Evolutionary conservation across 2,797 vertebrate genomes (phyloP).

Genomic region (Tenualosa ilisha): DNA sequence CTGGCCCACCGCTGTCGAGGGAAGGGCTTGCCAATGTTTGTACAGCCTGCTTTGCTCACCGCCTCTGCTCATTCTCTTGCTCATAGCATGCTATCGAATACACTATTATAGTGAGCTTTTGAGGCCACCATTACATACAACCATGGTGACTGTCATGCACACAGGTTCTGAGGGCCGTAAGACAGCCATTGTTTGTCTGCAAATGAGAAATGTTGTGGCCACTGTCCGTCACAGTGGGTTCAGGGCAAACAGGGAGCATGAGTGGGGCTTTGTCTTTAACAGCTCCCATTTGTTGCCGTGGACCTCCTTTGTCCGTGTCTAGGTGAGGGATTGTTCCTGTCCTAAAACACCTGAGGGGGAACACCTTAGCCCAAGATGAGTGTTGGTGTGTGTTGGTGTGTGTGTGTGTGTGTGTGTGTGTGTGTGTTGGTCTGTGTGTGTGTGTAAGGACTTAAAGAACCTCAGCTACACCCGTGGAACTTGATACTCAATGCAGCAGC

Average conservation of each 20-base stretch:
- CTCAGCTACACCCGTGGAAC: conserved; percentile 9
- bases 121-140: neutral
- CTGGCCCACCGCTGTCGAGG: conserved; percentile 8
- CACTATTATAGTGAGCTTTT: neutral
- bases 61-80: neutral
- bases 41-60: neutral
- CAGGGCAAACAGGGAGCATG: neutral
- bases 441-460: neutral
- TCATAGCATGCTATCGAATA: neutral
- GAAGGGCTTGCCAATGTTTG: neutral
- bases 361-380: neutral
- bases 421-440: neutral
- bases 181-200: neutral
- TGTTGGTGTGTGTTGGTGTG: neutral
- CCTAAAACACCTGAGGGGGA: neutral
- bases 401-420: neutral
- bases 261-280: neutral
- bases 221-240: neutral
- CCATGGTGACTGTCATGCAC: neutral
- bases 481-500: neutral
- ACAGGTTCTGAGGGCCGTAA: neutral
- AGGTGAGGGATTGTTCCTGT: neutral
- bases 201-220: neutral
- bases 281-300: neutral
- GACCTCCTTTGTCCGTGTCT: neutral